A percentile compares a stretch with the other conserved stretches of the same genome.
Conservation (phyloP, 2,888 invertebrate species). For the Uloborus plumipes region DNA sequence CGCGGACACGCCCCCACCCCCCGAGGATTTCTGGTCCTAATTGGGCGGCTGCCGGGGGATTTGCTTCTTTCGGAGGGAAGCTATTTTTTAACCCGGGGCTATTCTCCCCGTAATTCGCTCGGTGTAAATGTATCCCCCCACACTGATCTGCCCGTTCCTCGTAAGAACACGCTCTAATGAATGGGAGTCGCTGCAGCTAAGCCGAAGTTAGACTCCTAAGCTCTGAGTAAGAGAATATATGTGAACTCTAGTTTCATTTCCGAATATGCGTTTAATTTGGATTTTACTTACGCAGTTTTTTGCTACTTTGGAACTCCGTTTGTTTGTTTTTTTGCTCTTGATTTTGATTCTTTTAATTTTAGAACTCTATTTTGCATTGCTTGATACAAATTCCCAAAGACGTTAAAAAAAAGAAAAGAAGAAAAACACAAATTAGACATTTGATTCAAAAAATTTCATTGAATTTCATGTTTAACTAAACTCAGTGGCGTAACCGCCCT, state of each 20-base stretch:
- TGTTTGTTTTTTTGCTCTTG: no score
- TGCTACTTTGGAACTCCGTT: no score
- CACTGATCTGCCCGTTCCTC: slow-evolving; percentile 14
- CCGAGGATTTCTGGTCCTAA: slow-evolving; percentile 42
- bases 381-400: no score
- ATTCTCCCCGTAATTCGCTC: slow-evolving; percentile 21
- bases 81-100: background rate
- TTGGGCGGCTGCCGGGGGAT: slow-evolving; percentile 50
- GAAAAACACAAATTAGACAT: no score
- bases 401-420: no score
- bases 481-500: no score
- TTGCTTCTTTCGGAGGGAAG: slow-evolving; percentile 17
- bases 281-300: background rate
- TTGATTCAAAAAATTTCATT: no score
- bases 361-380: no score
- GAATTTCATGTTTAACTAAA: no score
- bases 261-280: slow-evolving; percentile 14
- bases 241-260: slow-evolving; percentile 1
- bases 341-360: no score
- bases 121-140: slow-evolving; percentile 38
- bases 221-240: background rate
- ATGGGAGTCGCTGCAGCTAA: slow-evolving; percentile 8
- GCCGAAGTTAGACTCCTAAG: background rate
- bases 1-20: slow-evolving; percentile 30
- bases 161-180: slow-evolving; percentile 12